A percentile compares a stretch with the other conserved stretches of the same genome.
Evolutionary conservation across 2,113 vertebrate species (phyloP).

Genomic region (Lontra canadensis): DNA sequence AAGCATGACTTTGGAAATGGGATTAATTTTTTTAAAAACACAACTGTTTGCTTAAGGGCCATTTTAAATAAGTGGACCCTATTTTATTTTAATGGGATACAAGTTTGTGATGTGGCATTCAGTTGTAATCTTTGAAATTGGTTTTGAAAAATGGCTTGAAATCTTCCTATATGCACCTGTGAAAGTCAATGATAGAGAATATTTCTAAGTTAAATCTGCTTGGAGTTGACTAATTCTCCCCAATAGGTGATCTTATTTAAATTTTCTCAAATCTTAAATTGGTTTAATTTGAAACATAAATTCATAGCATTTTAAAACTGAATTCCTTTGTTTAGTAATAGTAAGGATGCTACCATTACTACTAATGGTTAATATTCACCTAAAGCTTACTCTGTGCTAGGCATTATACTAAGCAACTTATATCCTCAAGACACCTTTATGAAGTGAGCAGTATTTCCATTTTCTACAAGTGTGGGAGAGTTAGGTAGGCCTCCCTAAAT

Average conservation of each 20-base stretch:
- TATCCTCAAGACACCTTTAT: background rate
- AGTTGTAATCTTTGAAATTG: conserved; percentile 77
- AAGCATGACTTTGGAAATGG: conserved; percentile 72
- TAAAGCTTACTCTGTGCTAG: background rate
- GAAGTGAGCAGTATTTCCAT: background rate
- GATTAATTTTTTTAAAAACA: conserved; percentile 78
- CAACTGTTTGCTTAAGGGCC: conserved; percentile 78
- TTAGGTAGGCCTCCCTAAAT: background rate
- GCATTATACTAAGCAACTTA: background rate
- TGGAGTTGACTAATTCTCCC: background rate
- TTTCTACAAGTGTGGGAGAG: background rate
- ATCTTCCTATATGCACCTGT: conserved; percentile 70
- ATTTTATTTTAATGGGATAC: conserved; percentile 79
- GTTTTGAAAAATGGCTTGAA: conserved; percentile 77
- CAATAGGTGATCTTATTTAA: background rate
- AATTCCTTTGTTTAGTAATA: background rate
- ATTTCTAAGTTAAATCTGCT: conserved; percentile 24
- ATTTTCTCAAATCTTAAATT: conserved; percentile 13
- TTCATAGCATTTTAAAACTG: conserved; percentile 37
- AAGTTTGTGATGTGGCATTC: conserved; percentile 76
- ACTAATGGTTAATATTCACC: background rate
- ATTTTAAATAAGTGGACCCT: conserved; percentile 74
- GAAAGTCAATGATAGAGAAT: conserved; percentile 48
- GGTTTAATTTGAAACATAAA: conserved; percentile 26
- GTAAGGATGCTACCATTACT: background rate